Percentiles rank a stretch among this genome's conserved stretches.
Evolutionary conservation across 2,797 vertebrate genomes (phyloP).

Genomic region (Tauraco hartlaubi): DNA sequence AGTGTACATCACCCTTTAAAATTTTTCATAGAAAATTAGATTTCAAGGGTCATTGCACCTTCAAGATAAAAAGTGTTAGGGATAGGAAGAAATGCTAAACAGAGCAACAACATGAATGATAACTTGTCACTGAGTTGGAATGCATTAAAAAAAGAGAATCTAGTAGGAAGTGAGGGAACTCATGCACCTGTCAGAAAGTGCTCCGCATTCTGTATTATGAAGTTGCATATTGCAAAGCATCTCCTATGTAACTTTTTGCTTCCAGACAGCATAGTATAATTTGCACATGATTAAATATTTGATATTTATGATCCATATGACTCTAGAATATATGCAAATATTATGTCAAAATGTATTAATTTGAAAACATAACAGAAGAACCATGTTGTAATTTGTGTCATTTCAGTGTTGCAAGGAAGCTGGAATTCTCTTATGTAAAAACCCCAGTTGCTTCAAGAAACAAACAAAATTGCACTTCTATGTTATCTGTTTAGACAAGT

Average conservation of each 20-base stretch:
- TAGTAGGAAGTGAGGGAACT: neutral
- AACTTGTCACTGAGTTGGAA: neutral
- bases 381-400: neutral
- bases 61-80: neutral
- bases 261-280: neutral
- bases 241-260: neutral
- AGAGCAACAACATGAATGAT: neutral
- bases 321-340: neutral
- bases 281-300: neutral
- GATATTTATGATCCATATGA: neutral
- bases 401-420: neutral
- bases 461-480: neutral
- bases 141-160: neutral
- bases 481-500: neutral
- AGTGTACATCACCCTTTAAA: neutral
- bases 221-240: neutral
- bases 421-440: neutral
- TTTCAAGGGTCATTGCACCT: neutral
- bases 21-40: neutral
- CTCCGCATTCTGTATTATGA: neutral
- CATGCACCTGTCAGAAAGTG: neutral
- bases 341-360: neutral
- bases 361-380: neutral
- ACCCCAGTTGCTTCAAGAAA: neutral
- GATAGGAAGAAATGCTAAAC: neutral